Evolutionary conservation across 2,113 vertebrate species (phyloP).

Genomic region (Speoplatyrhinus poulsoni): DNA sequence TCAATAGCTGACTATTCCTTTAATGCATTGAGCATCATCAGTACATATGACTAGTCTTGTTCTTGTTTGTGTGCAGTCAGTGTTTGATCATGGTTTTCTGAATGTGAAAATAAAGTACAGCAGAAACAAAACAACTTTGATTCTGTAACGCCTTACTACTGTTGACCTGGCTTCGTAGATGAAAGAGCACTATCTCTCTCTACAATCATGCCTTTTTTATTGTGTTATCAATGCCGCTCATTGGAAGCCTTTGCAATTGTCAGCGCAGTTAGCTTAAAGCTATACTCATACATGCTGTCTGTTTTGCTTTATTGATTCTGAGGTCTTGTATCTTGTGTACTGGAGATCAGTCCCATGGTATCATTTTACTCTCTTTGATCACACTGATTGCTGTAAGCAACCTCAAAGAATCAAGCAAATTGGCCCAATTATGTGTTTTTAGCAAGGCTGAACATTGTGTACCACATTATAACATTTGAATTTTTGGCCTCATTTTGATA

Average conservation of each 20-base stretch:
- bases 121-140: slow-evolving; percentile 76
- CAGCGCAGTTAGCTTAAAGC: slow-evolving; percentile 79
- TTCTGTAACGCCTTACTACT: slow-evolving; percentile 74
- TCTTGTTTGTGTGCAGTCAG: slow-evolving; percentile 50
- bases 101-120: slow-evolving; percentile 61
- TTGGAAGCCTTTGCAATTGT: slow-evolving; percentile 76
- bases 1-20: too few relatives aligned
- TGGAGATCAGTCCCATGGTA: slow-evolving; percentile 72
- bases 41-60: slow-evolving; percentile 56
- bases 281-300: slow-evolving; percentile 80
- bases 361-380: slow-evolving; percentile 77
- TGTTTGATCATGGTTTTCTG: slow-evolving; percentile 50
- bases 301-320: slow-evolving; percentile 81
- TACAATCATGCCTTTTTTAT: slow-evolving; percentile 83
- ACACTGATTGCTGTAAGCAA: slow-evolving; percentile 69
- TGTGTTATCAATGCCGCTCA: slow-evolving; percentile 68
- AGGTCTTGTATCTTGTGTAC: slow-evolving; percentile 70
- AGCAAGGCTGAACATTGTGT: slow-evolving; percentile 47
- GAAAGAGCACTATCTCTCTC: slow-evolving; percentile 66
- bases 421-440: slow-evolving; percentile 62
- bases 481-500: slow-evolving; percentile 45
- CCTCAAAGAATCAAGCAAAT: slow-evolving; percentile 64
- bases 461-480: slow-evolving; percentile 50
- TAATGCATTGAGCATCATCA: slow-evolving; percentile 37
- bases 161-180: slow-evolving; percentile 78